Base-by-base conservation (phyloP, 1,140 invertebrate species). In the Euschistus heros region DNA sequence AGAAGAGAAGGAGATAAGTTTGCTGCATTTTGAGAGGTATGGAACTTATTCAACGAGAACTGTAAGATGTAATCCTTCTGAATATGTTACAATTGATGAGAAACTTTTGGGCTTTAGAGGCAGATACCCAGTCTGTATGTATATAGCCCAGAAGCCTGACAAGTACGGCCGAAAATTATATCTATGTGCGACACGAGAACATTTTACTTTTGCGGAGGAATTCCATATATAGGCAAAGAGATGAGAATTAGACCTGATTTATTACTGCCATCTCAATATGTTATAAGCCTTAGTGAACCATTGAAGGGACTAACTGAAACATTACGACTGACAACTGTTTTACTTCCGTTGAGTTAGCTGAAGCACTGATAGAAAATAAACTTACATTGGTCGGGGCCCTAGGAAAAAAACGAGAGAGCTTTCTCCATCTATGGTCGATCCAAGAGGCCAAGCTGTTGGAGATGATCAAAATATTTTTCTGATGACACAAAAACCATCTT, bases 161-260 rank as follows among this genome's bases (percentile, higher is more conserved):
- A 78, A 77, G 65, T 78, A 76, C 70, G 79, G 78, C 2, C 66
- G 27, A 79, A 79, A 72, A 71, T 77, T 57, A n/a, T n/a, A n/a
- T n/a, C n/a, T n/a, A n/a, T n/a, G n/a, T n/a, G n/a, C 33, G 73
- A 76, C 69, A 69, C 73, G n/a, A 63, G 64, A 65, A 73, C 68
- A 10, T 68, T 71, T 42, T 77, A 76, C 64, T 65, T 75, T n/a
- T n/a, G n/a, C n/a, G n/a, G 52, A 64, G 71, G 22, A 73, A 74
- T n/a, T n/a, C n/a, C n/a, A n/a, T n/a, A n/a, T n/a, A n/a, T n/a
- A n/a, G n/a, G n/a, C 70, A 72, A 67, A 15, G 72, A 73, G 62
- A 71, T 75, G 47, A 75, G 76, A 62, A 55, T 70, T 24, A 73
- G 74, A 44, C 76, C 76, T 72, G 62, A 67, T 44, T 50, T 42